Evolutionary conservation across 2,113 vertebrate species (phyloP), one percentile per base, ranked within the genome.

Genomic region (Mandrillus leucophaeus): DNA sequence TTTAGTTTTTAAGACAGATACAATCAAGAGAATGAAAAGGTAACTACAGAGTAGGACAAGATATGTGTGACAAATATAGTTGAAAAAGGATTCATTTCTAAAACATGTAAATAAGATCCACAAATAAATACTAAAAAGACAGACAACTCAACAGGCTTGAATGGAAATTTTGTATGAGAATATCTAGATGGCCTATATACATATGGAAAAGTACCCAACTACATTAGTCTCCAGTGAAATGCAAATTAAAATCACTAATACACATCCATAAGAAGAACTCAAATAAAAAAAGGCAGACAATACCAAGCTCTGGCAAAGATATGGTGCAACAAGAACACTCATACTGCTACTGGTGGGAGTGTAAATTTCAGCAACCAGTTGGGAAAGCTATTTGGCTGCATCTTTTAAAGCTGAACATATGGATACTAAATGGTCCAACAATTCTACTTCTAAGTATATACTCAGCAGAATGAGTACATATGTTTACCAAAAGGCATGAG

Each of bases 321-420:
- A 27, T 0, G 1, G 35, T 83, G 2, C 20, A 25, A 45, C n/a
- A 43, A 68, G 38, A 32, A 95, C 4, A 32, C 23, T 96, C 75
- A 86, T 5, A 23, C 9, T 78, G 59, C 45, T 52, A 32, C 50
- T 12, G 11, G 11, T 68, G 20, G 38, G 40, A 89, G 40, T 57
- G 43, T 76, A 80, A 57, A 82, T 32, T 52, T 17, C 43, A 80
- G 20, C 48, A 52, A 64, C 86, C 66, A 64, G n/a, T 78, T 82
- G 86, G 78, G 35, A 92, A 93, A 97, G 88, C 40, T 55, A 75
- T 25, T 48, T 40, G 48, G n/a, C 64, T 38, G 12, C 72, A 55
- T 68, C 76, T 86, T 93, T 92, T 91, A 95, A 88, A 96, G n/a
- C 5, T 80, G 32, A 94, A 61, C 55, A 96, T 35, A 88, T 52